A percentile compares a stretch with the other conserved stretches of the same genome.
Conservation (phyloP, 2,888 invertebrate genomes). For the Aquatica leii region DNA sequence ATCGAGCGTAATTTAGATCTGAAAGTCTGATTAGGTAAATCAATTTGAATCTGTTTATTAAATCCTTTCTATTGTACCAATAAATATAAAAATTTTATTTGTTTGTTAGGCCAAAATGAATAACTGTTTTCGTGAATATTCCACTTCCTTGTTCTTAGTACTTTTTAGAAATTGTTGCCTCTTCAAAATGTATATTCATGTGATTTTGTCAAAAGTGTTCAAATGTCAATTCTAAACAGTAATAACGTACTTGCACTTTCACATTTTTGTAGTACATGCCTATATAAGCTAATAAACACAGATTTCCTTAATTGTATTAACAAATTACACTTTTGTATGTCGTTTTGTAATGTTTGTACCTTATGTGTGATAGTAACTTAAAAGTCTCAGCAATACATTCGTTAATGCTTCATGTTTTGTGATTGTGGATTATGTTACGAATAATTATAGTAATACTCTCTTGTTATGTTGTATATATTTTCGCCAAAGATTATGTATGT, state of each 20-base stretch:
- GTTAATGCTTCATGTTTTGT: slow-evolving; percentile 42
- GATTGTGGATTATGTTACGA: slow-evolving; percentile 33
- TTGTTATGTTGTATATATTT: slow-evolving; percentile 59
- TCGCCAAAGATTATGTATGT: slow-evolving; percentile 61
- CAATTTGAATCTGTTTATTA: slow-evolving; percentile 4
- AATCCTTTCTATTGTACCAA: neutral
- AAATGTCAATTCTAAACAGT: slow-evolving; percentile 37
- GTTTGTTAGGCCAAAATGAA: neutral
- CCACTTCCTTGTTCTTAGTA: slow-evolving; percentile 20
- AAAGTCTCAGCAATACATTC: slow-evolving; percentile 37
- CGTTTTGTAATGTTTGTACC: slow-evolving; percentile 54
- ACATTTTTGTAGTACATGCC: slow-evolving; percentile 22
- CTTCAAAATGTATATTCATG: slow-evolving; percentile 26
- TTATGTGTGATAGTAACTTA: slow-evolving; percentile 52
- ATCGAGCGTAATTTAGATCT: slow-evolving; percentile 65
- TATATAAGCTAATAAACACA: slow-evolving; percentile 14
- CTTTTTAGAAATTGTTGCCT: slow-evolving; percentile 23
- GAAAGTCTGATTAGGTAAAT: slow-evolving; percentile 41
- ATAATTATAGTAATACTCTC: slow-evolving; percentile 43
- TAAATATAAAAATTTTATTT: slow-evolving; percentile 8
- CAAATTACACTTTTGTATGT: slow-evolving; percentile 49
- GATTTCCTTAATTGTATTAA: slow-evolving; percentile 16
- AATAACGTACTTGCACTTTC: slow-evolving; percentile 26
- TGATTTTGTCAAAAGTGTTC: slow-evolving; percentile 35
- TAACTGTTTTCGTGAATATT: slow-evolving; percentile 8